phyloP scores from a whole-genome alignment of 2,113 vertebrate species.

The Bambusicola thoracicus region DNA sequence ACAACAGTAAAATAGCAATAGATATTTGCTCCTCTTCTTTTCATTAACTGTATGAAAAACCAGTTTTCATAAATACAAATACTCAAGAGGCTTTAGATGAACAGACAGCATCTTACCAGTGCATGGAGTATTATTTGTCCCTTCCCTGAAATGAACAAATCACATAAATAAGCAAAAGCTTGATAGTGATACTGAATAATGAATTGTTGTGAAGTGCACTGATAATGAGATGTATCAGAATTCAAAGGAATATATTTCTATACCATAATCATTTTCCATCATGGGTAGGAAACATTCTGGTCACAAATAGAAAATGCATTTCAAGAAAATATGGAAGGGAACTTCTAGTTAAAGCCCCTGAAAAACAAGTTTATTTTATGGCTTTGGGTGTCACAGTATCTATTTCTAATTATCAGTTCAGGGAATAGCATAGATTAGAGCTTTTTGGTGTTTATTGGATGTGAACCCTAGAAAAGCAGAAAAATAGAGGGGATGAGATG shows the following conservation, averaged over 20 bases:
- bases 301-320: neutral
- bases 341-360: neutral
- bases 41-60: neutral
- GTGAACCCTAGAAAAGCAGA: rapidly evolving
- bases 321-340: rapidly evolving
- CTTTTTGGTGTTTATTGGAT: neutral
- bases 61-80: neutral
- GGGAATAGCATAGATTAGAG: too few relatives aligned
- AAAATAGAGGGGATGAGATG: neutral
- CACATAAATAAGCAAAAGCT: neutral
- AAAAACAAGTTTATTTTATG: neutral
- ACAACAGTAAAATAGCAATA: neutral
- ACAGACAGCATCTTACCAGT: neutral
- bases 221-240: neutral
- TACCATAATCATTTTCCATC: neutral
- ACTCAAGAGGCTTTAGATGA: neutral
- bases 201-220: too few relatives aligned
- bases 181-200: too few relatives aligned
- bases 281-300: neutral
- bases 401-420: too few relatives aligned
- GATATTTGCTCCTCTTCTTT: neutral
- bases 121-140: neutral
- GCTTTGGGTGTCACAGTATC: neutral
- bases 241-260: neutral
- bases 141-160: neutral